Evolutionary conservation across 2,797 vertebrate species (phyloP).

Genomic region (Myiotriccus ornatus): DNA sequence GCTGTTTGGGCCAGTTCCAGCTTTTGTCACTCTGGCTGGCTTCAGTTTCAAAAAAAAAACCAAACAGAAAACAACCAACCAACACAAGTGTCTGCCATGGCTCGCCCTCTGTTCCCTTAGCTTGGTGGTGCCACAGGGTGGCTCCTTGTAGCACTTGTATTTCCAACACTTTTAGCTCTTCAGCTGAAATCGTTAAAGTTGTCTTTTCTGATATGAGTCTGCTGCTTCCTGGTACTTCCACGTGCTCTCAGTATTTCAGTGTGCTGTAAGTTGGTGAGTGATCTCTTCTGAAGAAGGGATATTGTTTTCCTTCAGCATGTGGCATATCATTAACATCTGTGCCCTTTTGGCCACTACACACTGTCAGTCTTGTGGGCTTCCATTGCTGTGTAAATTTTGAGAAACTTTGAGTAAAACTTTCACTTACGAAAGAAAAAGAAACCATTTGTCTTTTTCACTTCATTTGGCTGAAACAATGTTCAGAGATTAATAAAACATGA

Average conservation of each 20-base stretch:
- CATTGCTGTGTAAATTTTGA: not conserved
- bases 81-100: not conserved
- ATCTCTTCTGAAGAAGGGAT: not conserved
- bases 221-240: constrained; percentile 10
- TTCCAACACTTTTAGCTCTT: not conserved
- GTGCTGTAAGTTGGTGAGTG: not conserved
- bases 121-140: constrained; percentile 66
- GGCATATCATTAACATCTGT: not conserved
- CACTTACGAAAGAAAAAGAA: constrained; percentile 37
- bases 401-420: constrained; percentile 49
- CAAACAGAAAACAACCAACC: not conserved
- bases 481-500: not conserved
- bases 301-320: not conserved
- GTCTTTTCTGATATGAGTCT: not conserved
- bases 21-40: not conserved
- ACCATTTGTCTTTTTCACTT: not conserved
- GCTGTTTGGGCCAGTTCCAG: constrained; percentile 30
- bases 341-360: not conserved
- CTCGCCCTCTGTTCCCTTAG: constrained; percentile 35
- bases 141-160: constrained; percentile 54
- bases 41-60: not conserved
- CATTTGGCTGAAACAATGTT: not conserved
- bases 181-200: not conserved
- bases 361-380: not conserved
- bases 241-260: not conserved